These are phyloP conservation scores for Chloromyia formosa DNA, from an alignment of 2,888 invertebrate species.

Conservation along the genomic window DNA sequence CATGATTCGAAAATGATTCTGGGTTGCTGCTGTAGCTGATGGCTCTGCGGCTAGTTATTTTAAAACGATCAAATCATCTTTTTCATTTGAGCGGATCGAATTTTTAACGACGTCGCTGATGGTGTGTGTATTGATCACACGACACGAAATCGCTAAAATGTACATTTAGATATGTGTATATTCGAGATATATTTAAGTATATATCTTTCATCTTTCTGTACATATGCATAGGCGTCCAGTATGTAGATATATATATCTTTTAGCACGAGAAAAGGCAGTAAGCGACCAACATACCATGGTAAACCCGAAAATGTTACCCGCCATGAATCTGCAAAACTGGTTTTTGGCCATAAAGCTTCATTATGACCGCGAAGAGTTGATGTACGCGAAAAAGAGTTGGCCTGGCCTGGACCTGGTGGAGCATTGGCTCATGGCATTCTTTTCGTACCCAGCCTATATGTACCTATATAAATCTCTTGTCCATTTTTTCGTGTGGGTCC, in stretches of 20 bases:
- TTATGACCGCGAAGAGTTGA: constrained; percentile 10
- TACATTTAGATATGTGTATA: neutral
- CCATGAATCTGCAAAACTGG: neutral
- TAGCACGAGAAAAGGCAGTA: neutral
- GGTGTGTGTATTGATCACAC: neutral
- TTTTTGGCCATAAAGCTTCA: constrained; percentile 7
- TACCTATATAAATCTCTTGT: neutral
- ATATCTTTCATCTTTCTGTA: neutral
- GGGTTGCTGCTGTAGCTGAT: neutral
- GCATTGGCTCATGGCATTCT: constrained; percentile 5
- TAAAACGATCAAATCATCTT: constrained; percentile 10
- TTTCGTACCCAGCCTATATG: neutral
- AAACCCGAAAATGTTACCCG: neutral
- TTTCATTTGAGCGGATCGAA: constrained; percentile 5
- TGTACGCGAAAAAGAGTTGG: constrained; percentile 4
- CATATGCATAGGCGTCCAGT: neutral
- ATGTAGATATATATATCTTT: neutral
- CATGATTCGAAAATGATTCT: neutral
- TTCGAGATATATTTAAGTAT: too few species aligned
- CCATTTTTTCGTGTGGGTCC: constrained; percentile 10
- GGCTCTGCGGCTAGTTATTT: neutral
- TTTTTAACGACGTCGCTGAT: neutral
- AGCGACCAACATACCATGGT: neutral
- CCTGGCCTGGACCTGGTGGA: neutral
- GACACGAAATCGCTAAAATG: neutral